Base-by-base conservation (phyloP, 2,113 vertebrate genomes). In the Cinclus mexicanus region DNA sequence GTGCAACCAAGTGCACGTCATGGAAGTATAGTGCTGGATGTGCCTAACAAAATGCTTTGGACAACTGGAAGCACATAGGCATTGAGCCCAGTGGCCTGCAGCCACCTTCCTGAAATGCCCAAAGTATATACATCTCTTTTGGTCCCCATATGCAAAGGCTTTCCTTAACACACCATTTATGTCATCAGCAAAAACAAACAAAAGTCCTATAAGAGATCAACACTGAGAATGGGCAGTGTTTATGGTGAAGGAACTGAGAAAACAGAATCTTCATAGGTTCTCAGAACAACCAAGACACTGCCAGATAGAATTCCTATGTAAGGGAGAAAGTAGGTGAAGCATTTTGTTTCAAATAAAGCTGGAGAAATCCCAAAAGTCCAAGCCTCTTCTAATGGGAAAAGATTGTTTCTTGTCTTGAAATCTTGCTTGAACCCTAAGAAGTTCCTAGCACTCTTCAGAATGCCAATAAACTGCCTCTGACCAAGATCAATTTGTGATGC, bases 141-240 rank as follows among this genome's bases (percentile, higher is more conserved):
- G 3, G 3, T 63, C 1, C 7, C 5, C 6, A 12, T 3, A 21
- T 10, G 3, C 11, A 71, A 79, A 83, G 1, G 3, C 1, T 56
- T 75, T 67, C n/a, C 49, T 72, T 23, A 68, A 7, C 5, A 10
- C 3, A 0, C 3, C 29, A 50, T 57, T 71, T 78, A 70, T 19
- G 22, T 24, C 13, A 49, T 16, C 12, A 35, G 4, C 10, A 77
- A 31, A 17, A 78, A 14, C 4, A 10, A n/a, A 26, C 9, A 22
- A 35, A 52, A 65, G 12, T 1, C 2, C 3, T 19, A 1, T 7
- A 24, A 46, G 5, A 23, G 28, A 49, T 17, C n/a, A 71, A 71
- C 5, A 71, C 1, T 0, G 6, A 89, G 35, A 79, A 59, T 50
- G 7, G 56, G 12, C 3, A 42, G 28, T 71, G 33, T 37, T 10